phyloP scores from a whole-genome alignment of 2,113 vertebrate genomes.

The Lipophrys pholis region DNA sequence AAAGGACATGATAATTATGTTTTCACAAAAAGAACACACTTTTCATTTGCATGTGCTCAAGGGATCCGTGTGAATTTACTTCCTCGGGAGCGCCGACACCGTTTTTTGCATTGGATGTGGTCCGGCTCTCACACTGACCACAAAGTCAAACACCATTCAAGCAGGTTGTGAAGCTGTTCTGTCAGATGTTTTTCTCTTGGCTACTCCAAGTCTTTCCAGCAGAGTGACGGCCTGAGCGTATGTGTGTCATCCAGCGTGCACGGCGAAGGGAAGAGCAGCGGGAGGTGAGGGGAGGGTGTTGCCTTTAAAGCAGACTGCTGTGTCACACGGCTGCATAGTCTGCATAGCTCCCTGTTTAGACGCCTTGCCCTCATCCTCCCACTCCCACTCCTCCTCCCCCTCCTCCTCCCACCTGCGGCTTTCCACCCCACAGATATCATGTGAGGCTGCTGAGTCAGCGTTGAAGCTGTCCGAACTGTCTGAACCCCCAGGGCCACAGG shows the following conservation, averaged over 20 bases:
- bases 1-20: neutral
- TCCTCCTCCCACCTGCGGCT: slow-evolving; percentile 17
- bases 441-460: slow-evolving; percentile 64
- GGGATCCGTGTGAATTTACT: no score
- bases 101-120: neutral
- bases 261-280: neutral
- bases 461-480: slow-evolving; percentile 21
- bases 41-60: no score
- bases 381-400: slow-evolving; percentile 2
- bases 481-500: slow-evolving; percentile 17
- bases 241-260: slow-evolving; percentile 47
- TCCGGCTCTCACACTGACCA: neutral
- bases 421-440: slow-evolving; percentile 31
- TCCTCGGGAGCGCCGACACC: no score
- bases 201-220: slow-evolving; percentile 16
- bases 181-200: slow-evolving; percentile 6
- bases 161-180: neutral
- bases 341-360: slow-evolving; percentile 68
- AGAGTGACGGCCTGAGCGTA: neutral
- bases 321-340: slow-evolving; percentile 65
- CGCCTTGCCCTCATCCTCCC: neutral
- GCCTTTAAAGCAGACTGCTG: slow-evolving; percentile 58
- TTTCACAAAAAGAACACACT: neutral
- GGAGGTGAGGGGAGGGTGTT: neutral
- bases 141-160: slow-evolving; percentile 1